These are phyloP conservation scores for Eulacestoma nigropectus DNA, from an alignment of 2,113 vertebrate species.

Conservation along the genomic window DNA sequence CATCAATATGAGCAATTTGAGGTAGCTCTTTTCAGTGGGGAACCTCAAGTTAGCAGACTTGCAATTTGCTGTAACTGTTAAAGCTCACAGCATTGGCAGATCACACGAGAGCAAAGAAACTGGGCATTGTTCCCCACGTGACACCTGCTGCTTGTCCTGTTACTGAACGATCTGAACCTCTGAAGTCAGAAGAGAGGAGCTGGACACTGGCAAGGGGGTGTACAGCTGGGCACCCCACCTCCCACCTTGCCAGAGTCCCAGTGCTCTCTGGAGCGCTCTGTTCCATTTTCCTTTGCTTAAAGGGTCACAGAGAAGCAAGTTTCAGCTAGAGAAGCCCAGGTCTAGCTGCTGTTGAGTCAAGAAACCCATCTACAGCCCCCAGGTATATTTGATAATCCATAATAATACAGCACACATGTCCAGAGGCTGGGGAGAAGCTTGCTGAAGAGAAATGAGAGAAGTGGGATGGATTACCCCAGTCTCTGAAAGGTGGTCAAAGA, in stretches of 20 bases:
- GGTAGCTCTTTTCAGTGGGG: neutral
- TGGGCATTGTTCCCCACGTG: neutral
- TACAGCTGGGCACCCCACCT: neutral
- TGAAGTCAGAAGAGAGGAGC: neutral
- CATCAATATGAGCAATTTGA: neutral
- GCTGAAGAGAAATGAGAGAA: neutral
- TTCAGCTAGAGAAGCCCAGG: neutral
- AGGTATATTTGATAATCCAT: neutral
- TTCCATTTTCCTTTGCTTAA: neutral
- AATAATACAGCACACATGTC: neutral
- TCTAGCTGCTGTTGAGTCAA: neutral
- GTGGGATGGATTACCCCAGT: neutral
- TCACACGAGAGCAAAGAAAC: neutral
- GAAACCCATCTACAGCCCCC: neutral
- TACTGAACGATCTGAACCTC: neutral
- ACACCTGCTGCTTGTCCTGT: neutral
- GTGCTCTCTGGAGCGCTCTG: neutral
- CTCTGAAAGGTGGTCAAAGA: neutral
- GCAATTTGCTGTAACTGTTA: neutral
- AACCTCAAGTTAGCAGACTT: neutral
- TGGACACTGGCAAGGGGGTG: neutral
- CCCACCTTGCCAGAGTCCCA: neutral
- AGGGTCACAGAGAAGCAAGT: neutral
- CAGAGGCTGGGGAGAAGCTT: neutral
- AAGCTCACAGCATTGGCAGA: neutral